Evolutionary conservation across 2,888 invertebrate species (phyloP).

Genomic region (Callosobruchus maculatus): DNA sequence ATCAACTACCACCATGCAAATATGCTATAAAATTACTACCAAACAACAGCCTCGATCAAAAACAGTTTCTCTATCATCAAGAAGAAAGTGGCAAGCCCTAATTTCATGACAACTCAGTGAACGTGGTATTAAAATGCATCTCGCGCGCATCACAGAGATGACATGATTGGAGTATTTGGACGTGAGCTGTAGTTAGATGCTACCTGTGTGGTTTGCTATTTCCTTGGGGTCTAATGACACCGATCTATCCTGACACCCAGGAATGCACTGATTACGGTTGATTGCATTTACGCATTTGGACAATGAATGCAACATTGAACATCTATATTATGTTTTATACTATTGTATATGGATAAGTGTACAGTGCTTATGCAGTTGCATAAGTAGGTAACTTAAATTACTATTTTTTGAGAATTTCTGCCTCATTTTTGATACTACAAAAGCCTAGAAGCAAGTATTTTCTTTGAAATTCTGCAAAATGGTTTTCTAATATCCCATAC

Average conservation of each 20-base stretch:
- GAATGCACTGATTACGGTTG: background rate
- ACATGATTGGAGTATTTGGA: conserved; percentile 23
- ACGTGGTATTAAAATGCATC: background rate
- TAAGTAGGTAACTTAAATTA: no score
- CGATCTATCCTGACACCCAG: background rate
- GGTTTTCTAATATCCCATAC: no score
- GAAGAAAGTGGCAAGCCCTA: background rate
- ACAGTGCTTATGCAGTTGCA: no score
- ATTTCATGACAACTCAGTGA: background rate
- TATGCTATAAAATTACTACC: no score
- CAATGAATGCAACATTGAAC: no score
- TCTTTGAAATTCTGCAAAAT: no score
- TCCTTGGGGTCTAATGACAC: background rate
- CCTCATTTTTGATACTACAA: no score
- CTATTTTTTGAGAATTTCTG: no score
- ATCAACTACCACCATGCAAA: background rate
- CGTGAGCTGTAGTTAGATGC: conserved; percentile 41
- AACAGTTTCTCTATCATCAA: background rate
- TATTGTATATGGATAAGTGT: no score
- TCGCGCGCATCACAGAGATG: background rate
- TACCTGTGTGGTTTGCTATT: conserved; percentile 39
- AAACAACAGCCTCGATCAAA: background rate
- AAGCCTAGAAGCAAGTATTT: no score
- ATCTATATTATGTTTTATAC: no score
- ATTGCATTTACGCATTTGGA: background rate